Conservation (phyloP, 2,113 vertebrate genomes). For the Pelecanus crispus region DNA sequence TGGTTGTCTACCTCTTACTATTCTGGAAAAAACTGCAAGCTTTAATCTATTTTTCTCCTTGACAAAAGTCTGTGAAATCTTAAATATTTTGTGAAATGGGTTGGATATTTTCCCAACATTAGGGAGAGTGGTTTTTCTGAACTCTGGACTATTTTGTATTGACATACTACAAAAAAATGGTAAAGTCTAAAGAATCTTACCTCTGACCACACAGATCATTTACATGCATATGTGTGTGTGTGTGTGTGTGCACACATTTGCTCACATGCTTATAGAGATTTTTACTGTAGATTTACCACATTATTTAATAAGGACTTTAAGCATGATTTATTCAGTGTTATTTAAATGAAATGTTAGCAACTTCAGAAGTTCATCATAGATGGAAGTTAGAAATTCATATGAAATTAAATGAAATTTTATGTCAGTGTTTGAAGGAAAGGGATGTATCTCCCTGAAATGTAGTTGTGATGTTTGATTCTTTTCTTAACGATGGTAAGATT, state of each 20-base stretch:
- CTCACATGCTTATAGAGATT: not conserved
- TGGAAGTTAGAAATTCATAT: not conserved
- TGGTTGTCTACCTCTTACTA: not conserved
- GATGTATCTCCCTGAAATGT: rapidly evolving
- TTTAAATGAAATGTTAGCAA: not conserved
- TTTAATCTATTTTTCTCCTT: not conserved
- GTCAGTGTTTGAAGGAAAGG: not conserved
- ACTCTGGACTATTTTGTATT: not conserved
- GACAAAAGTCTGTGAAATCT: not conserved
- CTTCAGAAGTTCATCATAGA: not conserved
- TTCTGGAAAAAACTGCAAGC: not conserved
- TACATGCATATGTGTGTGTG: too few species aligned
- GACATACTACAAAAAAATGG: not conserved
- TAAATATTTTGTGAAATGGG: not conserved
- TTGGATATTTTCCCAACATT: not conserved
- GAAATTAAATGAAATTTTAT: not conserved
- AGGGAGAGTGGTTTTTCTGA: not conserved
- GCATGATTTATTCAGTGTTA: not conserved
- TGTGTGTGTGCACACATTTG: rapidly evolving
- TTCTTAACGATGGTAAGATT: not conserved
- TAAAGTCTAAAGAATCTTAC: not conserved
- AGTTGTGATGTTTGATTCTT: not conserved
- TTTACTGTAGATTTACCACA: not conserved
- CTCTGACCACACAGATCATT: not conserved
- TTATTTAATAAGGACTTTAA: not conserved